Base-by-base conservation (phyloP, 2,113 vertebrate species). In the Colaptes auratus region DNA sequence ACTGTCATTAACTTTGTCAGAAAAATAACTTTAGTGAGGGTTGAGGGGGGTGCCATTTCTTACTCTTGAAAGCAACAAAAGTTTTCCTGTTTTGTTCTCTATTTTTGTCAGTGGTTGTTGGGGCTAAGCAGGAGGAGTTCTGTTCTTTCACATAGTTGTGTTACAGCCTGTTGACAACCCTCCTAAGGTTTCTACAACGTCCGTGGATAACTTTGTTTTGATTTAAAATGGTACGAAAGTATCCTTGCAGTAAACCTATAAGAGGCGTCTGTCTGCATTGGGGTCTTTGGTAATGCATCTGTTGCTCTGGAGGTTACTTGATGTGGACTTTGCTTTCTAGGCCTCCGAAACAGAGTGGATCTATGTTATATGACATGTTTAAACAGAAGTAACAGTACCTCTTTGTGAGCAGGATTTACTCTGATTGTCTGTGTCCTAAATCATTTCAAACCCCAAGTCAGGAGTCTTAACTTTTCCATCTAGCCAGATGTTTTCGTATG, bases 101-200 rank as follows among this genome's bases (percentile, higher is more conserved):
- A n/a, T 12, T 76, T 63, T 81, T 58, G 56, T 50, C 21, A 33
- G 1, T 20, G 59, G 12, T 73, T 59, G 8, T 74, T 69, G 2
- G 17, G 27, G 19, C 24, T 61, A 4, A 42, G 25, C 6, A 23
- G 46, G n/a, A 31, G 42, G 31, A 39, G 77, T 48, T 52, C 1
- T 27, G 3, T 27, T 35, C 9, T 56, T 61, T 71, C 36, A 9
- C 20, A 14, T 44, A 2, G 15, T 24, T 55, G 19, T 69, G 18
- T 15, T 15, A 0, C 12, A 42, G 35, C 36, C 7, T 27, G 12
- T 20, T 58, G 59, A 60, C 78, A 24, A 4, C 2, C 0, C 7
- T 65, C 2, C 3, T 24, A 9, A 19, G 44, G 28, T 9, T 28
- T 46, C 9, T 21, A 0, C 33, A 60, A 2, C 2, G 2, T 36